Conservation (phyloP, 2,113 vertebrate genomes). For the Cyprinodon tularosa region DNA sequence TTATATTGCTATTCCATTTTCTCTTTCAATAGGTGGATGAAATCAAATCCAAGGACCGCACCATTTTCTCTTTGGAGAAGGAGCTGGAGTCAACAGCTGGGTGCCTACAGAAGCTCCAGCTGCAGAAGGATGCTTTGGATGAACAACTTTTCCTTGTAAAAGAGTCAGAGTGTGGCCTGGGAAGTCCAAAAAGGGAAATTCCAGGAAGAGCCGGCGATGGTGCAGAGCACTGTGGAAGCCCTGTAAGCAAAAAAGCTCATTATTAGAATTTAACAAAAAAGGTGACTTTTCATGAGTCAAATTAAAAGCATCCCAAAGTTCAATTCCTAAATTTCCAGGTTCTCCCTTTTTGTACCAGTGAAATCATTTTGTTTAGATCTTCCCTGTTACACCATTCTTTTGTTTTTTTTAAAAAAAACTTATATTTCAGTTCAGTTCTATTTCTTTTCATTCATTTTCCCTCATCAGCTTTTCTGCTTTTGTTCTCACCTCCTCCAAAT, state of each 20-base stretch:
- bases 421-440: no score
- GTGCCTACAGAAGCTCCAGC: constrained; percentile 93
- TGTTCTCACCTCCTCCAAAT: no score
- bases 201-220: constrained; percentile 94
- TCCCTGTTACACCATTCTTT: no score
- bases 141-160: constrained; percentile 98
- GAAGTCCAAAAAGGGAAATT: constrained; percentile 97
- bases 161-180: constrained; percentile 94
- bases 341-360: no score
- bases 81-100: constrained; percentile 91
- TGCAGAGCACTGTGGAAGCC: constrained; percentile 95
- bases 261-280: neutral
- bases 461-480: no score
- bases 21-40: constrained; percentile 89
- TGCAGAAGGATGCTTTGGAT: constrained; percentile 96
- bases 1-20: neutral
- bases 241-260: constrained; percentile 78
- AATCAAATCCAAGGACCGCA: constrained; percentile 96
- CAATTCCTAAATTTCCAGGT: no score
- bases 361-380: no score
- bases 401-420: no score
- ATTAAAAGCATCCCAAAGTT: neutral
- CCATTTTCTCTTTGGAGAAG: constrained; percentile 95
- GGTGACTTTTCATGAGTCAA: neutral
- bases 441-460: no score